These are phyloP conservation scores for Turritopsis dohrnii DNA, from an alignment of 30 jellyfish, hydroid and myxozoan species.

Conservation along the genomic window DNA sequence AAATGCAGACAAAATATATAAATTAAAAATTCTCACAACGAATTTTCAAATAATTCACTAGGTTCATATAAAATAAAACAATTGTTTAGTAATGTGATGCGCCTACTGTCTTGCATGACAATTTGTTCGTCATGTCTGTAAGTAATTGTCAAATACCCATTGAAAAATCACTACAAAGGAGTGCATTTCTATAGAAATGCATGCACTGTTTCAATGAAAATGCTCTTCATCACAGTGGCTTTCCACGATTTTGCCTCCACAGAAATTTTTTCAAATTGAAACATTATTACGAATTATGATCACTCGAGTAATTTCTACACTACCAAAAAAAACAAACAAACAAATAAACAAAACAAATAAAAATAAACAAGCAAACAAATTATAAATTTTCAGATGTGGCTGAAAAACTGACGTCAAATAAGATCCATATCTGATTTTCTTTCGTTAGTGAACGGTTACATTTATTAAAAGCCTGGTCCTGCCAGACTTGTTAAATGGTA, in stretches of 20 bases:
- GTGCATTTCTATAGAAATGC: no score
- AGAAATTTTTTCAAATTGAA: no score
- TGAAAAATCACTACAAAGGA: no score
- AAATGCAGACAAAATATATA: background rate
- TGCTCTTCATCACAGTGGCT: no score
- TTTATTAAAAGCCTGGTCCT: background rate
- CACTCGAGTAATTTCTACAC: background rate
- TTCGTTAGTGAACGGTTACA: background rate
- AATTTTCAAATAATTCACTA: background rate
- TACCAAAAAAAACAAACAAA: background rate
- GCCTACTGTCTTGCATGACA: background rate
- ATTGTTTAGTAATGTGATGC: background rate
- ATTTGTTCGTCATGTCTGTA: background rate
- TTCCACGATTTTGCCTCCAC: no score
- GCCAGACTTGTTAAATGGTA: background rate
- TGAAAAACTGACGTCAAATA: background rate
- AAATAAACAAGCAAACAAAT: background rate
- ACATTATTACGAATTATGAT: background rate
- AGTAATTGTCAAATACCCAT: background rate
- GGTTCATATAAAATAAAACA: background rate
- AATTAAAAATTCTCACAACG: background rate
- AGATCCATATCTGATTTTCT: background rate
- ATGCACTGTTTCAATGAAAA: no score
- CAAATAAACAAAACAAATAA: background rate
- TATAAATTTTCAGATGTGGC: background rate